Conservation (phyloP, 2,113 vertebrate species). For the Oxyruncus cristatus region DNA sequence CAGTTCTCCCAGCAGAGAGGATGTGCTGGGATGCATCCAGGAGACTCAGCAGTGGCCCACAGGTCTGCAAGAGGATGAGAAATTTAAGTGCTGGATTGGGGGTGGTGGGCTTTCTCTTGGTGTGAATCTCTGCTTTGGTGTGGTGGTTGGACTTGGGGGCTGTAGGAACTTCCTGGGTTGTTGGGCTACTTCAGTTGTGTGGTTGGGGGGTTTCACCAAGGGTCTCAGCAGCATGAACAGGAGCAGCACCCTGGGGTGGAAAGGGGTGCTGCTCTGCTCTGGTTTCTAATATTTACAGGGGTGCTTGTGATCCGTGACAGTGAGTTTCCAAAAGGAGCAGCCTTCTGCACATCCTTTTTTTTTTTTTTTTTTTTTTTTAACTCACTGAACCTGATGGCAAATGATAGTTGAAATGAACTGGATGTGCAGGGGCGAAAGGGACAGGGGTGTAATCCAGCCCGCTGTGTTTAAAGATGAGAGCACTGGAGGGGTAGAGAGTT, state of each 20-base stretch:
- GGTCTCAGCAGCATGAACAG: background rate
- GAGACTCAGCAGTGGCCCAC: background rate
- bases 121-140: background rate
- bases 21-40: background rate
- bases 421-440: background rate
- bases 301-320: background rate
- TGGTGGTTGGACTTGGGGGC: fast-evolving
- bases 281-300: background rate
- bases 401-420: background rate
- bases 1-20: background rate
- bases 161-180: background rate
- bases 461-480: background rate
- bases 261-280: background rate
- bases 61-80: background rate
- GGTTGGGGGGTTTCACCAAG: background rate
- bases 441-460: background rate
- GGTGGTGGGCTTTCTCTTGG: background rate
- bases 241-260: fast-evolving
- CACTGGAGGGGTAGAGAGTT: background rate
- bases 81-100: background rate
- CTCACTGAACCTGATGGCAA: background rate
- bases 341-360: background rate
- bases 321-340: background rate
- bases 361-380: background rate
- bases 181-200: background rate